Base-by-base conservation (phyloP, 2,888 invertebrate genomes). In the Hirtodrosophila duncani region DNA sequence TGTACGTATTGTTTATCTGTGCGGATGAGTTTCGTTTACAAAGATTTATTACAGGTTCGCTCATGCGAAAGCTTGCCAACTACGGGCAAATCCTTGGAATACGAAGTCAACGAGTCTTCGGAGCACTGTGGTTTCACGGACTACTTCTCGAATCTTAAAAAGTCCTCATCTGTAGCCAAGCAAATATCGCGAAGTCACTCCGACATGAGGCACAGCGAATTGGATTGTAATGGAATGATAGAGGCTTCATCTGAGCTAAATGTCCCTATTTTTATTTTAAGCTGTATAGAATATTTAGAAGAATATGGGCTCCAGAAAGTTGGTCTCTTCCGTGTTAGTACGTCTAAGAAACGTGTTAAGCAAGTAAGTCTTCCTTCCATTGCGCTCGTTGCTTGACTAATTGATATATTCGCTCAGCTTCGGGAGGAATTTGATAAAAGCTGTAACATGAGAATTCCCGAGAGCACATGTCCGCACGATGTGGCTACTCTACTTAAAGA, bases 401-500 rank as follows among this genome's bases (percentile, higher is more conserved):
- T n/a, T n/a, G n/a, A n/a, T n/a, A n/a, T n/a, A n/a, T n/a, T n/a
- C 37, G 2, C 88, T 26, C 86, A 97, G 95, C 88, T 97, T 62
- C 89, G 96, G 31, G 97, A 97, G 84, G 95, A 95, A 60, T 96
- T 97, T 88, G 96, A 97, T 88, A 91, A 91, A 58, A 95, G 94
- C 10, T 90, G 91, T 71, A 89, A 90, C 8, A 89, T 90, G 50
- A 24, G 39, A 14, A 88, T 97, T 70, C 90, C 92, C 6, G 93
- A 94, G 8, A 49, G 65, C 31, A 93, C 93, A 72, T 94, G 95
- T 87, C 96, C 97, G 1, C 97, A 98, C 86, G 97, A 98, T 84
- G 95, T 97, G 46, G 97, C 96, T 5, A 94, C 96, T 0, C 89
- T 98, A 26, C 90, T 98, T 20, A 98, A 98, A 86, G 97, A 97